Base-by-base conservation (phyloP, 2,797 vertebrate genomes). In the Neoniphon sammara region DNA sequence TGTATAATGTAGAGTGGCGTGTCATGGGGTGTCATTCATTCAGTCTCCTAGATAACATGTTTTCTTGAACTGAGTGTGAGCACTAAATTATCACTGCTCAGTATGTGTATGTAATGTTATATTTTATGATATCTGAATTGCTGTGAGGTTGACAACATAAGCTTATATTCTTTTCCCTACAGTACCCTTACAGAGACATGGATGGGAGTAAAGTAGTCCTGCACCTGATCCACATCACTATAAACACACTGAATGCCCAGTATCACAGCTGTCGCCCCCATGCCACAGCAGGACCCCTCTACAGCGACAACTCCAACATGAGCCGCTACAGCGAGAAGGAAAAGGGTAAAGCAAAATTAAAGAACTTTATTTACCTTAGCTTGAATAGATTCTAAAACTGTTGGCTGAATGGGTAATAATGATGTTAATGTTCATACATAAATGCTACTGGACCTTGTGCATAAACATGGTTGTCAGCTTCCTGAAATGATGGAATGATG, bases 181-280 rank as follows among this genome's bases (percentile, higher is more conserved):
- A 99, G 98, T 99, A 99, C 78, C 97, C 98, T n/a, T 99, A 99
- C 88, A 95, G 96, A 93, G 98, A 99, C 89, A 97, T 97, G 93
- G 98, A 99, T 39, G 94, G 97, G 88, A 97, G 96, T 93, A 99
- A 99, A 94, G 93, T 96, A 75, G 94, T 99, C 52, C 93, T 99
- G 75, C 96, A 98, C 89, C 95, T 99, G 87, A 97, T 99, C 91
- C 96, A 99, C 91, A 98, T 99, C 89, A 98, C 97, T 50, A 96
- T 99, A 87, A 99, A 99, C 93, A 99, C 98, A 0, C 94, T 99
- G 81, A 99, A 99, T 0, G 98, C 98, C 7, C 98, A 99, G 80
- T 99, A 99, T 88, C 98, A 99, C 92, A 99, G 98, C 95, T 99
- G 98, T 91, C 97, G 97, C 71, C 96, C 98, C 1, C 98, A 99